These are phyloP conservation scores for Poeciliopsis prolifica DNA, from an alignment of 2,113 vertebrate genomes.

Conservation along the genomic window DNA sequence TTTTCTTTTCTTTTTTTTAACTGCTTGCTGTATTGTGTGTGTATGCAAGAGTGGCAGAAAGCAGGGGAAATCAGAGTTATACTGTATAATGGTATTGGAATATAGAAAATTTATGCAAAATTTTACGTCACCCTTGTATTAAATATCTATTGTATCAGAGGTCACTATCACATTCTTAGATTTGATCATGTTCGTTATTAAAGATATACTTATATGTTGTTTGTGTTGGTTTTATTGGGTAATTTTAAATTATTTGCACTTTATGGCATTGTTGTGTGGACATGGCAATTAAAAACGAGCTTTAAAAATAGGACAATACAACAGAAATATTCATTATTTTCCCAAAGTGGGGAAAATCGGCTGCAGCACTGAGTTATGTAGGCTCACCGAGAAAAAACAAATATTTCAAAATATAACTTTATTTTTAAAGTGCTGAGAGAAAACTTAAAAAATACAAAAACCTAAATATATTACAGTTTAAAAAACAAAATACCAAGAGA, in stretches of 20 bases:
- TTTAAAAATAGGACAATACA: too few species aligned
- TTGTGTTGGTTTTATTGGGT: conserved; percentile 40
- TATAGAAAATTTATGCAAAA: conserved; percentile 83
- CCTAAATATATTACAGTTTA: too few species aligned
- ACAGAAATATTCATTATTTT: too few species aligned
- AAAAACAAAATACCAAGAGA: too few species aligned
- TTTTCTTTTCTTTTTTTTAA: conserved; percentile 70
- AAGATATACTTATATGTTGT: conserved; percentile 83
- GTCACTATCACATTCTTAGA: conserved; percentile 84
- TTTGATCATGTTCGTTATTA: conserved; percentile 85
- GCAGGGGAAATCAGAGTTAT: conserved; percentile 83
- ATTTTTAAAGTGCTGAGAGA: too few species aligned
- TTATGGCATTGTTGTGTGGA: too few species aligned
- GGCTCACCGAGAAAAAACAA: too few species aligned
- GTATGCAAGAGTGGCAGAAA: conserved; percentile 71
- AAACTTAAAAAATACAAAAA: too few species aligned
- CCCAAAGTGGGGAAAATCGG: not conserved
- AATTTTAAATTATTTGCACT: too few species aligned
- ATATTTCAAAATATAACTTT: too few species aligned
- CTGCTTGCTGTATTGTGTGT: conserved; percentile 84
- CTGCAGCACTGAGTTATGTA: not conserved
- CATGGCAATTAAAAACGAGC: too few species aligned
- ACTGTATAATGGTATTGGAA: conserved; percentile 77
- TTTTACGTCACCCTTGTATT: conserved; percentile 80
- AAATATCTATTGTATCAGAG: conserved; percentile 84